Evolutionary conservation across 2,797 vertebrate genomes (phyloP), one percentile per base, ranked within the genome.

Genomic region (Tarsius wallacei): DNA sequence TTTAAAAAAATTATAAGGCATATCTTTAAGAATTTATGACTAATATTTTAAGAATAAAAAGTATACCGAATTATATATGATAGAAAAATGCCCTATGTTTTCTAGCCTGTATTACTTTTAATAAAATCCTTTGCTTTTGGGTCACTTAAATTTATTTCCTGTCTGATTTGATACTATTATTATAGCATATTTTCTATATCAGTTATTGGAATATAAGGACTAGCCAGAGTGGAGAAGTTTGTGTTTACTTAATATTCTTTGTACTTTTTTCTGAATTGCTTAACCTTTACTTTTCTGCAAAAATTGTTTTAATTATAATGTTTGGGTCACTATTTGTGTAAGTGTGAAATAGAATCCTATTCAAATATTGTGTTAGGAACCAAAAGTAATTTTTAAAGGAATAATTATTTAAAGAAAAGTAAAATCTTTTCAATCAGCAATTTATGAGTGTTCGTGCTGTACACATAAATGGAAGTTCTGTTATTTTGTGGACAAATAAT

Each of bases 11-110:
- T 91, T 81, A 68, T 81, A 68, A 86, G 64, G 17, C 11, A 4
- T 80, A 55, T 76, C 24, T 96, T 94, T 61, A 61, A 36, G 73
- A 94, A 73, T 33, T 87, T 77, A 77, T 59, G 51, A 70, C 51
- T 90, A 49, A 64, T 95, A 59, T 78, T 95, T 89, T 94, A 77
- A 93, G 49, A 89, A 82, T 87, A 84, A 97, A 93, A 87, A 51
- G 8, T 76, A 80, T 2, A 87, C 33, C 8, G 4, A 91, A 90
- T 7, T 89, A 53, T 51, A 33, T 74, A 66, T 55, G 42, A 31
- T 77, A 68, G 63, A 64, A 86, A 90, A 90, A 24, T 90, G 9
- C 53, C 8, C 13, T 95, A 8, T 55, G 53, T 96, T 89, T 93
- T 90, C 12, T 84, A 64, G 24, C 33, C 49, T 86, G 2, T 63